phyloP scores from a whole-genome alignment of 1,140 invertebrate species.

The Lasaia peninsularis region DNA sequence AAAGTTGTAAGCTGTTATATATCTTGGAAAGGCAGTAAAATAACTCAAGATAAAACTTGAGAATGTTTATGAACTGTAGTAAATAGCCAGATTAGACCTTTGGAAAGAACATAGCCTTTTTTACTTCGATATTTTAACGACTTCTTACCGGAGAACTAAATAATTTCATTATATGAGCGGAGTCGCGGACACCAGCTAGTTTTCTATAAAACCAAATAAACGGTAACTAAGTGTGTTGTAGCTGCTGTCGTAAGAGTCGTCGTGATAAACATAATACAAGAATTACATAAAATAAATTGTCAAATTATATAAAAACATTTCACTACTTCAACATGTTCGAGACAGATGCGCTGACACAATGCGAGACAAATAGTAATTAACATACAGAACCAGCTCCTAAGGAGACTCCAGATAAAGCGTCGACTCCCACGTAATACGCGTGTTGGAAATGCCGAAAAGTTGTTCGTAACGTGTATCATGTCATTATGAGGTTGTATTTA shows the following conservation, averaged over 20 bases:
- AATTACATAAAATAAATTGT: not conserved
- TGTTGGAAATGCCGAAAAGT: not conserved
- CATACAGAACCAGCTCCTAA: not conserved
- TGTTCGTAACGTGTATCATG: not conserved
- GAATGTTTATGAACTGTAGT: too few species aligned
- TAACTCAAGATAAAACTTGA: too few species aligned
- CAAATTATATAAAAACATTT: not conserved
- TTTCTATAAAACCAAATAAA: not conserved
- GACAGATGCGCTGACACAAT: conserved; percentile 6
- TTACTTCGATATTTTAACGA: too few species aligned
- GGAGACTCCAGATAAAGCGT: not conserved
- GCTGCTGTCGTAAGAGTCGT: not conserved
- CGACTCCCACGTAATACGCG: conserved; percentile 1
- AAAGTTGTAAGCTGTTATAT: too few species aligned
- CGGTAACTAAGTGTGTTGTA: not conserved
- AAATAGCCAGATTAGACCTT: too few species aligned
- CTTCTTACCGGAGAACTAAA: too few species aligned
- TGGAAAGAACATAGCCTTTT: too few species aligned
- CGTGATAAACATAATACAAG: too few species aligned
- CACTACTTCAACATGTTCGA: not conserved
- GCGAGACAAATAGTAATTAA: not conserved
- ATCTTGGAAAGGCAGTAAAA: too few species aligned
- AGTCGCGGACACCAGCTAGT: too few species aligned
- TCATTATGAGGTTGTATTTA: not conserved
- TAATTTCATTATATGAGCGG: too few species aligned